phyloP scores from a whole-genome alignment of 2,888 invertebrate genomes.

The Syrphus vitripennis region DNA sequence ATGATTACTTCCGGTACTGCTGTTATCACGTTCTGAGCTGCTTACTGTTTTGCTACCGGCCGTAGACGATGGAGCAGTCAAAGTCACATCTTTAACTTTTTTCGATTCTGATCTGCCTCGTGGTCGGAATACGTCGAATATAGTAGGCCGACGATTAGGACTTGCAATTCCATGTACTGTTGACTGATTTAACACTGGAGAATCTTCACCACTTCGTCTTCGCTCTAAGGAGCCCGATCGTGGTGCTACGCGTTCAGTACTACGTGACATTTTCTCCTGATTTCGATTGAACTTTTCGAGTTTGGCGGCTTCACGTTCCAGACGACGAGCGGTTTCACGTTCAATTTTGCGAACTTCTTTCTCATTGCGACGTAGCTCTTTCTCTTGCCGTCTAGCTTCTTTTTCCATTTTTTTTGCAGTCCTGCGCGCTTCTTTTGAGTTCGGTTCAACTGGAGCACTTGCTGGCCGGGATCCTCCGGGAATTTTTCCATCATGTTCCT shows the following conservation, averaged over 20 bases:
- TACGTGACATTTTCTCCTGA: slow-evolving; percentile 80
- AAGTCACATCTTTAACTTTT: slow-evolving; percentile 75
- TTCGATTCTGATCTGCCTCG: slow-evolving; percentile 89
- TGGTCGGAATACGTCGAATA: slow-evolving; percentile 91
- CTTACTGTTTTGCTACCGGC: slow-evolving; percentile 72
- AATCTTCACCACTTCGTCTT: slow-evolving; percentile 80
- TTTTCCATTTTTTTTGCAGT: slow-evolving; percentile 81
- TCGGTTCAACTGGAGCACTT: slow-evolving; percentile 80
- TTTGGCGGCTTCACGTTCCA: slow-evolving; percentile 80
- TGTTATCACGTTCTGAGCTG: slow-evolving; percentile 75
- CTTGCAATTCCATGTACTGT: slow-evolving; percentile 83
- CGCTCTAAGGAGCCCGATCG: slow-evolving; percentile 80
- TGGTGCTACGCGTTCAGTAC: slow-evolving; percentile 79
- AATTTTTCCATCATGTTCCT: slow-evolving; percentile 79
- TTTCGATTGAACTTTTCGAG: slow-evolving; percentile 80
- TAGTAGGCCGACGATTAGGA: slow-evolving; percentile 87
- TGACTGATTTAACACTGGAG: slow-evolving; percentile 81
- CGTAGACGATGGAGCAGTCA: slow-evolving; percentile 74
- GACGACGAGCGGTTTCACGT: slow-evolving; percentile 79
- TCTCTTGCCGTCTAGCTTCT: slow-evolving; percentile 80
- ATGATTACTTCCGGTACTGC: slow-evolving; percentile 78
- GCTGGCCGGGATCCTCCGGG: slow-evolving; percentile 79
- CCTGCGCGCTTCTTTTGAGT: slow-evolving; percentile 80
- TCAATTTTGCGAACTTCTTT: slow-evolving; percentile 80
- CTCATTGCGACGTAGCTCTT: slow-evolving; percentile 79